Percentiles rank a stretch among this genome's conserved stretches.
These are phyloP conservation scores for Phylloscopus trochiloides DNA, from an alignment of 2,113 vertebrate species.

Conservation along the genomic window DNA sequence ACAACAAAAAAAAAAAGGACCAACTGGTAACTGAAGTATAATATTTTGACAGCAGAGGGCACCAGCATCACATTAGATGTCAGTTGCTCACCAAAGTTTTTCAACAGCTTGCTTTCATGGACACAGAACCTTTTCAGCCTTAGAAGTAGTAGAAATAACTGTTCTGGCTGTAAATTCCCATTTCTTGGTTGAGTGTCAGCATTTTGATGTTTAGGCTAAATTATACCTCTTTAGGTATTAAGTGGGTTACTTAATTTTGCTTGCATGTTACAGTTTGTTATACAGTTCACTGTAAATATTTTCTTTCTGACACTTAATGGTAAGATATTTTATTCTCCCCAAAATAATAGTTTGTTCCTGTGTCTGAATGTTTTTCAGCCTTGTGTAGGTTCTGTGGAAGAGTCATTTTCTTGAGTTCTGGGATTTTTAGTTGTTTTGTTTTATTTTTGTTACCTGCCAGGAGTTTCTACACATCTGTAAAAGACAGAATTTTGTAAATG, in stretches of 20 bases:
- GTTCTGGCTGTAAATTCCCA: neutral
- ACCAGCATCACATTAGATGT: neutral
- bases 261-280: neutral
- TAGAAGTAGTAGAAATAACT: neutral
- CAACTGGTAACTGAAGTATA: neutral
- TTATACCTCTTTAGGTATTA: neutral
- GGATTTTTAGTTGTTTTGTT: neutral
- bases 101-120: neutral
- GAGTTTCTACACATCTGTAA: neutral
- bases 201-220: neutral
- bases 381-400: neutral
- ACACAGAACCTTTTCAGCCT: neutral
- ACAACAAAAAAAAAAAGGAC: no score
- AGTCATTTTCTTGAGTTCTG: neutral
- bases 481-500: neutral
- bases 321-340: neutral
- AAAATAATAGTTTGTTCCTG: neutral
- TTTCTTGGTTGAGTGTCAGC: neutral
- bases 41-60: constrained; percentile 28
- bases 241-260: neutral
- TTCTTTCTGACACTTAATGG: neutral
- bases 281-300: neutral
- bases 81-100: neutral
- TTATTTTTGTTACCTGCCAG: neutral
- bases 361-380: neutral